Evolutionary conservation across 1,140 invertebrate species (phyloP).

Genomic region (Heliconius hewitsoni): DNA sequence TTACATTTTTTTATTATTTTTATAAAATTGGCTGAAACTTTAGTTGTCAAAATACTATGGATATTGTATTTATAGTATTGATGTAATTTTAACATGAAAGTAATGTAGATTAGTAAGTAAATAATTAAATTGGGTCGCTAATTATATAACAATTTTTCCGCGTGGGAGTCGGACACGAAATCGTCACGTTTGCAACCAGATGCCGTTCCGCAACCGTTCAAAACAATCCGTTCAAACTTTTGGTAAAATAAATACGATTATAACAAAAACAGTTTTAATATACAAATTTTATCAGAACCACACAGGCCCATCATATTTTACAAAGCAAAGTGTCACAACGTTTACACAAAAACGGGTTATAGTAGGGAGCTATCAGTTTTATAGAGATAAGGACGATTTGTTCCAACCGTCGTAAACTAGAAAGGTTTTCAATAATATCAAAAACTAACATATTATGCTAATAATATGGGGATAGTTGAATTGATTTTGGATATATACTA

Average conservation of each 20-base stretch:
- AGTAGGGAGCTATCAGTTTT: background rate
- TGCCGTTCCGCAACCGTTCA: too few relatives aligned
- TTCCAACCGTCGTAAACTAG: constrained; percentile 7
- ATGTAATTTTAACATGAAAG: too few relatives aligned
- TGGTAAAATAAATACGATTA: background rate
- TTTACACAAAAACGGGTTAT: constrained; percentile 6
- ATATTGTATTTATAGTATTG: too few relatives aligned
- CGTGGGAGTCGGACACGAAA: too few relatives aligned
- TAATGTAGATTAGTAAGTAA: too few relatives aligned
- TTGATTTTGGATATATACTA: background rate
- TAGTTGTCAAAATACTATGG: too few relatives aligned
- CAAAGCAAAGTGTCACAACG: constrained; percentile 3
- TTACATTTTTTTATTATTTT: too few relatives aligned
- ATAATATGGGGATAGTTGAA: background rate
- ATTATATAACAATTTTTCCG: too few relatives aligned
- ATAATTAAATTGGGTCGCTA: too few relatives aligned
- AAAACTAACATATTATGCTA: constrained; percentile 13
- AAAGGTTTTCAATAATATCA: constrained; percentile 11
- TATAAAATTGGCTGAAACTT: too few relatives aligned
- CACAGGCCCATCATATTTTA: background rate
- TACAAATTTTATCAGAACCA: background rate
- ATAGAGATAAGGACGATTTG: constrained; percentile 8
- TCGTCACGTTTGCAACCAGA: too few relatives aligned
- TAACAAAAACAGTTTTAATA: constrained; percentile 1
- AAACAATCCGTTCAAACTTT: too few relatives aligned